Evolutionary conservation across 2,113 vertebrate species (phyloP).

Genomic region (Poeciliopsis prolifica): DNA sequence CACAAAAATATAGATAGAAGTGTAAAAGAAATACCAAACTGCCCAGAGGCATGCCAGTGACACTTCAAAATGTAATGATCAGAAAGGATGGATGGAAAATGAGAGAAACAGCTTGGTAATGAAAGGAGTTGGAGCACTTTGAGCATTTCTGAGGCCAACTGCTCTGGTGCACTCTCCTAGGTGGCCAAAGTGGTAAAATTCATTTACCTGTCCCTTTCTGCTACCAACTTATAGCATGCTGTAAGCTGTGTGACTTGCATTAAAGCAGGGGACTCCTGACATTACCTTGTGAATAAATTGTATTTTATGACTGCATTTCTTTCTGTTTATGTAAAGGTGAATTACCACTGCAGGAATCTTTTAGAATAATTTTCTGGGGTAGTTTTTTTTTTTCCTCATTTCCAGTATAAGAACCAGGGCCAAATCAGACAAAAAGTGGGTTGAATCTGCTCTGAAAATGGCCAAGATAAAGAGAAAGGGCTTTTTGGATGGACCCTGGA

Average conservation of each 20-base stretch:
- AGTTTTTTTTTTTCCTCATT: too few relatives aligned
- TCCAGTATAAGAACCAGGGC: too few relatives aligned
- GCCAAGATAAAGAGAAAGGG: not conserved
- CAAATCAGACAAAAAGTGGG: not conserved
- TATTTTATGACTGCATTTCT: conserved; percentile 28
- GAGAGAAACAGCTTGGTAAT: conserved; percentile 46
- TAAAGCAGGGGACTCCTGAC: conserved; percentile 38
- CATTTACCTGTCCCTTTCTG: conserved; percentile 14
- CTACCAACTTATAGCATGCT: conserved; percentile 11
- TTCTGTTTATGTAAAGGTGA: not conserved
- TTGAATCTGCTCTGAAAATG: not conserved
- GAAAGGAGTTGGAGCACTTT: conserved; percentile 56
- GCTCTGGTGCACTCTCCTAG: conserved; percentile 15
- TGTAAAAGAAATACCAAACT: conserved; percentile 64
- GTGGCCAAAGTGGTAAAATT: conserved; percentile 31
- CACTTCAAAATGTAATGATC: conserved; percentile 44
- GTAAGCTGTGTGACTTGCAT: conserved; percentile 33
- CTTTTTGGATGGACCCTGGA: not conserved
- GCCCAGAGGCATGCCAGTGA: conserved; percentile 46
- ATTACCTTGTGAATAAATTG: conserved; percentile 24
- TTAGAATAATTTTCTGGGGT: too few relatives aligned
- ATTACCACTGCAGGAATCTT: too few relatives aligned
- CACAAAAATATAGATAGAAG: conserved; percentile 73
- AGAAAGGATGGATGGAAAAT: conserved; percentile 37
- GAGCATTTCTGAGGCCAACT: conserved; percentile 25